Evolutionary conservation across 2,113 vertebrate species (phyloP).

Genomic region (Elachura formosa): DNA sequence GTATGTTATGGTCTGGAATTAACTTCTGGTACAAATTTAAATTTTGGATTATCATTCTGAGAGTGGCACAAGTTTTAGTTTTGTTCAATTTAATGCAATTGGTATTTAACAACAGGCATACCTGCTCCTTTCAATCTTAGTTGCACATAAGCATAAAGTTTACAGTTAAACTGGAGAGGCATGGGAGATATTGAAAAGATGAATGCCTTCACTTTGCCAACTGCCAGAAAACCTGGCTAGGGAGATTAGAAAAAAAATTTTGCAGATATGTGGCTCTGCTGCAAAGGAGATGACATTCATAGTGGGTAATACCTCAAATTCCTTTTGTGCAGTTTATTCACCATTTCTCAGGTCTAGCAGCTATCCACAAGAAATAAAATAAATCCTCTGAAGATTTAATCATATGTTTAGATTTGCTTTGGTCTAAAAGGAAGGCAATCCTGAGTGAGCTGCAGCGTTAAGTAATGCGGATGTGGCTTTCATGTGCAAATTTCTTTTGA

Average conservation of each 20-base stretch:
- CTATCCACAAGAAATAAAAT: background rate
- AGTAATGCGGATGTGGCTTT: conserved; percentile 69
- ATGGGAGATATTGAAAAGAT: background rate
- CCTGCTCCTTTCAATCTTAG: conserved; percentile 15
- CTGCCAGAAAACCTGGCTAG: background rate
- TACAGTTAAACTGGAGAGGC: conserved; percentile 20
- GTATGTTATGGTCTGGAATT: background rate
- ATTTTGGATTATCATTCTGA: background rate
- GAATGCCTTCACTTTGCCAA: background rate
- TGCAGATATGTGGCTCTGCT: background rate
- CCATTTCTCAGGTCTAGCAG: background rate
- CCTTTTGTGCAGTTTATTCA: background rate
- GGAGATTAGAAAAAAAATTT: background rate
- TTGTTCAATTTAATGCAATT: background rate
- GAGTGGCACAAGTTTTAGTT: background rate
- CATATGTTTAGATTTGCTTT: conserved; percentile 43
- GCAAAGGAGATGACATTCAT: background rate
- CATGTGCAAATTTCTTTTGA: conserved; percentile 79
- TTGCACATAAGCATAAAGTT: conserved; percentile 49
- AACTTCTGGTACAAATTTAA: background rate
- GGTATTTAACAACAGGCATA: background rate
- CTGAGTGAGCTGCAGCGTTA: conserved; percentile 55
- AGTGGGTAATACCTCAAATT: background rate
- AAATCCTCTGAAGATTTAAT: conserved; percentile 50
- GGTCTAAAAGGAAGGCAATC: conserved; percentile 52